Evolutionary conservation across 2,888 invertebrate species (phyloP).

Genomic region (Malthinus seriepunctatus): DNA sequence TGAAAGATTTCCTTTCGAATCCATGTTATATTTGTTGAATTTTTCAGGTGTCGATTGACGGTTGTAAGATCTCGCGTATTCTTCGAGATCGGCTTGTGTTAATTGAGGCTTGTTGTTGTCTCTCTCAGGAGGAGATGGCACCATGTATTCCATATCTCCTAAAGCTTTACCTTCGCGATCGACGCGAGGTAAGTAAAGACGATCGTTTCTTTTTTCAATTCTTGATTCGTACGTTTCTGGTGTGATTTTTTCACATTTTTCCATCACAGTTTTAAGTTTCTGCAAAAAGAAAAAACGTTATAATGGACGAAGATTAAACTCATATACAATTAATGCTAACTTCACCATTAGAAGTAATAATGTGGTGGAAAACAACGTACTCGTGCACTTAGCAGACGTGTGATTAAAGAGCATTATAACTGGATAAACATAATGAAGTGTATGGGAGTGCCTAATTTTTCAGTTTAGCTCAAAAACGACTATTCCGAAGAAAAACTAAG

Average conservation of each 20-base stretch:
- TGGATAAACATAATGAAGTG: no score
- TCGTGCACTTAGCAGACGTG: no score
- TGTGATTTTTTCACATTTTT: constrained; percentile 67
- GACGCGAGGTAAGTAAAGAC: constrained; percentile 60
- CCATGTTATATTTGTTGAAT: constrained; percentile 40
- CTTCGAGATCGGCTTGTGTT: constrained; percentile 72
- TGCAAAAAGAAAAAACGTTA: constrained; percentile 39
- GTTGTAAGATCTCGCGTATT: constrained; percentile 67
- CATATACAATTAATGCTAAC: no score
- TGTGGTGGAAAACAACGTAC: no score
- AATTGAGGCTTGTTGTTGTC: constrained; percentile 57
- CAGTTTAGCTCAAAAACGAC: no score
- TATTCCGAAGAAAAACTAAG: no score
- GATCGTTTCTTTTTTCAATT: constrained; percentile 52
- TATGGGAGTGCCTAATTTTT: no score
- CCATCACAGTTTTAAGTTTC: constrained; percentile 72
- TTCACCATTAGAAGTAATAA: no score
- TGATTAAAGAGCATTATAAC: no score
- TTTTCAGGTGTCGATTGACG: constrained; percentile 48
- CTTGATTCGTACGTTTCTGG: constrained; percentile 62
- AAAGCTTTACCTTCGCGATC: constrained; percentile 66
- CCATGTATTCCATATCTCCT: constrained; percentile 67
- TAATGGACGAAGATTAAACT: no score
- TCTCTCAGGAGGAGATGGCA: constrained; percentile 72
- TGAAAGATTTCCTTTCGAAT: constrained; percentile 32